Conservation (phyloP, 2,888 invertebrate species). For the Neoascia interrupta region DNA sequence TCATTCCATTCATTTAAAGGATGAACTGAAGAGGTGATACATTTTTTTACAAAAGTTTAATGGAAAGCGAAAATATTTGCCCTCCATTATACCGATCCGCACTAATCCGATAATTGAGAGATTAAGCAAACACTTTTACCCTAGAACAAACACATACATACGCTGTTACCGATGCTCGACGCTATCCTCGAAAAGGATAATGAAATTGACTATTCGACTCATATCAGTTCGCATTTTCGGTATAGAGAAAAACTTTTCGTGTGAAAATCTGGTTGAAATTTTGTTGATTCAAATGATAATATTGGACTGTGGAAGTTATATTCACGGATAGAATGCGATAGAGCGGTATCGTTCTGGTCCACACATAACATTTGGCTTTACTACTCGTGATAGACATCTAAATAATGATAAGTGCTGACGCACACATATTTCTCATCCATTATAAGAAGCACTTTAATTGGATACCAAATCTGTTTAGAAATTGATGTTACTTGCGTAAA, state of each 20-base stretch:
- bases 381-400: constrained; percentile 9
- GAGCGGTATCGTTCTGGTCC: background rate
- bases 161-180: background rate
- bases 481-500: too few relatives aligned
- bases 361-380: constrained; percentile 24
- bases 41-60: constrained; percentile 54
- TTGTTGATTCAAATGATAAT: constrained; percentile 45
- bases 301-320: constrained; percentile 5
- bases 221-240: constrained; percentile 48
- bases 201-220: constrained; percentile 67
- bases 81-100: constrained; percentile 60
- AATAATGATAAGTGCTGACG: background rate
- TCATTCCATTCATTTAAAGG: constrained; percentile 3
- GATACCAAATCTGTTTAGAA: too few relatives aligned
- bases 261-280: too few relatives aligned
- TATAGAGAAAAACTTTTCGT: constrained; percentile 27
- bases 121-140: constrained; percentile 58
- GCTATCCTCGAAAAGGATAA: constrained; percentile 53
- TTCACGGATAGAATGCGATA: background rate
- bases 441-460: background rate
- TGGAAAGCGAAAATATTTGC: constrained; percentile 63
- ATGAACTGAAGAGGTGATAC: constrained; percentile 55
- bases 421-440: background rate
- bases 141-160: background rate
- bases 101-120: constrained; percentile 70